Evolutionary conservation across 2,888 invertebrate species (phyloP), one percentile per base, ranked within the genome.

Genomic region (Leptarthrus brevirostris): DNA sequence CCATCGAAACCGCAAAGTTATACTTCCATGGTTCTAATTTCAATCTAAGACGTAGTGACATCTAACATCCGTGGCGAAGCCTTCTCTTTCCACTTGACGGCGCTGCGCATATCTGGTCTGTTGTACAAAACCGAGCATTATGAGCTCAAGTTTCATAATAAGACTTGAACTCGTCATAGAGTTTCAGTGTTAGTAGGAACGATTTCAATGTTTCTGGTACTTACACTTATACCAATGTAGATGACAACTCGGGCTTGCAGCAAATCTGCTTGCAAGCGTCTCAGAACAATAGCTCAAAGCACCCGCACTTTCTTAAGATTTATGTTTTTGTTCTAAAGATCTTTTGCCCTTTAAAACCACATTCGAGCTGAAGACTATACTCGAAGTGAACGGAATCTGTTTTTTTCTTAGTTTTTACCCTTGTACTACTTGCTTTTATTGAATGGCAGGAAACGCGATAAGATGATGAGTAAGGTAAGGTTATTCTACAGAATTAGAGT

Each of bases 1-100:
- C 49, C 66, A 24, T 47, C 66, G 16, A 66, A 66, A 66, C 66
- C 66, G 26, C 66, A 66, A 66, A 44, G 26, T 49, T 20, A 66
- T 47, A 66, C 49, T 47, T 66, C 18, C 47, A 22, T 16, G 66
- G 66, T 66, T 66, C 66, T 66, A 66, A 49, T 66, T 66, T 66
- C 66, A 66, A 36, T 66, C 66, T 66, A 66, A 66, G 64, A 26
- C 22, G 26, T 49, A 36, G 44, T 18, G 26, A 66, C 66, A 66
- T 66, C 44, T 66, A 66, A 66, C 66, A 66, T 66, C 66, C 66
- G 47, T 36, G 26, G n/a, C 30, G 47, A 66, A 66, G 66, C 66
- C 66, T 49, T 66, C 47, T 14, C 66, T 49, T 66, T 66, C 44
- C 66, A 49, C 26, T 24, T 30, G 49, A 26, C 24, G 47, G 47